These are phyloP conservation scores for Romanogobio albipinnatus DNA, from an alignment of 2,113 vertebrate species.

Conservation along the genomic window DNA sequence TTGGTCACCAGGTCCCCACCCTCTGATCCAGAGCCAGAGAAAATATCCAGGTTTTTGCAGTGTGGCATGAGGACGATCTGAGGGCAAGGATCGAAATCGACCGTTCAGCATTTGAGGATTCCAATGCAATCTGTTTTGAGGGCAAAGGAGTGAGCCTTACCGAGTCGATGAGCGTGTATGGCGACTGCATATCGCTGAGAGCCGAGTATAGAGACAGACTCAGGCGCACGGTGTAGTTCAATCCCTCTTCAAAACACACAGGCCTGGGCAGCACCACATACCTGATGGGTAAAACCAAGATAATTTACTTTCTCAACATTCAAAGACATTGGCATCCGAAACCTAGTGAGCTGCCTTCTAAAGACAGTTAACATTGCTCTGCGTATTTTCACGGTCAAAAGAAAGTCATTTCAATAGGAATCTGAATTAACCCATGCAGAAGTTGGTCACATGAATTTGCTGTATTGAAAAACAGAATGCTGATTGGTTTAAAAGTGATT, in stretches of 20 bases:
- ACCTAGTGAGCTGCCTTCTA: not conserved
- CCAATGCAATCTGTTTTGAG: not conserved
- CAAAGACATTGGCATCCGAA: not conserved
- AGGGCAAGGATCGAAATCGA: not conserved
- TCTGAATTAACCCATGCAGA: not conserved
- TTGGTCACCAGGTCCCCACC: slow-evolving; percentile 81
- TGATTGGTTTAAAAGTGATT: not conserved
- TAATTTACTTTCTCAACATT: not conserved
- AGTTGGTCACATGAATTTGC: not conserved
- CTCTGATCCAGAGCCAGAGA: slow-evolving; percentile 79
- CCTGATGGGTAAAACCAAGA: slow-evolving; percentile 68
- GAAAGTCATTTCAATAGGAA: not conserved
- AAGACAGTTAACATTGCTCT: not conserved
- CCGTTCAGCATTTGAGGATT: not conserved
- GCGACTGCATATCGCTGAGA: slow-evolving; percentile 81
- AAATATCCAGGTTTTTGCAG: slow-evolving; percentile 94
- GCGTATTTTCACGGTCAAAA: not conserved
- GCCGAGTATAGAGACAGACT: slow-evolving; percentile 88
- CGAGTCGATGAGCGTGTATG: slow-evolving; percentile 93
- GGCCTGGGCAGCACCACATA: slow-evolving; percentile 85
- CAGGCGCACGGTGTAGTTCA: slow-evolving; percentile 92
- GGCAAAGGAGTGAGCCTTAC: slow-evolving; percentile 73
- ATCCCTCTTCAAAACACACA: slow-evolving; percentile 89
- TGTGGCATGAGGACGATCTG: slow-evolving; percentile 96
- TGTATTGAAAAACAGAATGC: not conserved